A percentile compares a stretch with the other conserved stretches of the same genome.
Conservation (phyloP, 2,113 vertebrate genomes). For the Mustela lutreola region DNA sequence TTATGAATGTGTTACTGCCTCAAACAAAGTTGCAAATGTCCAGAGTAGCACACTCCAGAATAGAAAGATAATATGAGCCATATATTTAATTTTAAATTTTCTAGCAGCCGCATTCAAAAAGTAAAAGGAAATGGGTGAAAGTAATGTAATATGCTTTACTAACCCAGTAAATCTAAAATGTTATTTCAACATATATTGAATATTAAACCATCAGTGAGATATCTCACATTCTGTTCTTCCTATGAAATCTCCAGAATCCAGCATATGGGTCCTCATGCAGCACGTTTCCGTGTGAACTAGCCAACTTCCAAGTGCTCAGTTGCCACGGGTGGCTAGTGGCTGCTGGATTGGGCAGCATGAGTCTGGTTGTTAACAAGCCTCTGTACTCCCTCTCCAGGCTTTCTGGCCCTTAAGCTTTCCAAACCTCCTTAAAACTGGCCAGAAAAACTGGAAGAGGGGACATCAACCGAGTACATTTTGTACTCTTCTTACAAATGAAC, state of each 20-base stretch:
- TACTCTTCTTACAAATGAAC: neutral
- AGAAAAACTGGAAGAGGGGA: neutral
- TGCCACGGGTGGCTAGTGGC: neutral
- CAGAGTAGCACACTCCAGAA: neutral
- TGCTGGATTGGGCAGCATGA: neutral
- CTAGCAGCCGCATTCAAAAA: neutral
- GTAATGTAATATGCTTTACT: neutral
- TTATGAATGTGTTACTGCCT: neutral
- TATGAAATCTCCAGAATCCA: neutral
- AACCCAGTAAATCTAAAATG: neutral
- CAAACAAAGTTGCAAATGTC: neutral
- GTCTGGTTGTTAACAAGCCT: neutral
- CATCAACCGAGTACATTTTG: neutral
- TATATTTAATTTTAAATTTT: neutral
- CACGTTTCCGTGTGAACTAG: neutral
- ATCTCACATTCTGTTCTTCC: neutral
- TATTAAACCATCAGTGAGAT: neutral
- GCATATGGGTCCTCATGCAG: neutral
- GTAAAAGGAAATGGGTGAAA: neutral
- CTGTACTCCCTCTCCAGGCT: neutral
- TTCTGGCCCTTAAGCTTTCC: neutral
- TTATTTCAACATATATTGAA: neutral
- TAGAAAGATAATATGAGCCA: slow-evolving; percentile 11
- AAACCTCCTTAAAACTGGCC: neutral
- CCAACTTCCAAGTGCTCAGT: neutral